Evolutionary conservation across 2,888 invertebrate species (phyloP), one percentile per base, ranked within the genome.

Genomic region (Zygothrica quintamaculata): DNA sequence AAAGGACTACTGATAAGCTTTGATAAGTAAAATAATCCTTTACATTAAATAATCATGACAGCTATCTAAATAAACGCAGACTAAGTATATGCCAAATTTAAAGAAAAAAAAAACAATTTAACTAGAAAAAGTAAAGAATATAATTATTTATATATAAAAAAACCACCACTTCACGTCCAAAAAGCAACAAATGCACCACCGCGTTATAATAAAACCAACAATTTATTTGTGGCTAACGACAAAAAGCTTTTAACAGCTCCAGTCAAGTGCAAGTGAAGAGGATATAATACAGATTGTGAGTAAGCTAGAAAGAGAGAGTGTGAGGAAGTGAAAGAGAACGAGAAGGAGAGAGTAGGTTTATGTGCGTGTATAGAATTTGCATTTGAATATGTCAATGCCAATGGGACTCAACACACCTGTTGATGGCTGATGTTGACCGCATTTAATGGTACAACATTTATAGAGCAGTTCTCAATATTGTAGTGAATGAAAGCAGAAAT

Each of bases 361-460:
- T 43, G 25, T 12, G 34, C 7, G 29, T 18, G 40, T 39, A 42
- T 44, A 9, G 16, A 16, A 29, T 44, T 37, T 58, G 31, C 29
- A 22, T 57, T 31, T 48, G 51, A 39, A n/a, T 42, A 37, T 43
- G 34, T 31, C 29, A 50, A 50, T 36, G 53, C 37, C 43, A 50
- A 58, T 75, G 79, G 59, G 79, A 85, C 68, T 55, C 57, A 56
- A 42, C 68, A 64, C 80, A 85, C 85, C 82, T 81, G 80, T 80
- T 81, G 85, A 33, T 36, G 34, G 43, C 50, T 53, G 43, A 52
- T 51, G 65, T 47, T 74, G 65, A 66, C 65, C 79, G 57, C 72
- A 39, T 57, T 65, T 61, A 55, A 40, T 51, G 47, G 57, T 13
- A 50, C 52, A 44, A 34, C 48, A 12, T 42, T 52, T 36, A 50